Evolutionary conservation across 37 sponge, comb jelly and placozoan species (phyloP).

Genomic region (Diacarnus erythraeanus): DNA sequence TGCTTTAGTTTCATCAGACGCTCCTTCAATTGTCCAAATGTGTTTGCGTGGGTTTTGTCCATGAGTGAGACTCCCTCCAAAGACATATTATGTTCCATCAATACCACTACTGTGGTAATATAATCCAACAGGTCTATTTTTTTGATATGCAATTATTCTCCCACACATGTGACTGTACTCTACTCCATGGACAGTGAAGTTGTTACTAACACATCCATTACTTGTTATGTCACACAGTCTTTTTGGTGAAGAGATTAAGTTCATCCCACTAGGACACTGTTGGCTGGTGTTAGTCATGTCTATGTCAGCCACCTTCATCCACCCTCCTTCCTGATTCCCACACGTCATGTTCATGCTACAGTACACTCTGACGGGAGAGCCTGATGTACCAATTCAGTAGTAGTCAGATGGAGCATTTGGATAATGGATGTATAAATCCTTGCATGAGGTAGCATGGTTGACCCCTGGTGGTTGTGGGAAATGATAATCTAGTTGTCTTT

Average conservation of each 20-base stretch:
- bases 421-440: too few species aligned
- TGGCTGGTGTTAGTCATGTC: slow-evolving; percentile 13
- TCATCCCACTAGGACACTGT: slow-evolving; percentile 7
- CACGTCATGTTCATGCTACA: background rate
- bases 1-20: background rate
- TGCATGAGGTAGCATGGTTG: background rate
- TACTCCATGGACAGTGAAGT: slow-evolving; percentile 6
- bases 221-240: background rate
- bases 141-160: slow-evolving; percentile 8
- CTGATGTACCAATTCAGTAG: background rate
- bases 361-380: background rate
- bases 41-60: background rate
- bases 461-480: background rate
- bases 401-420: too few species aligned
- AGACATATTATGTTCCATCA: background rate
- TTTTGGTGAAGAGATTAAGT: background rate
- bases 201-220: background rate
- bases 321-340: slow-evolving; percentile 1
- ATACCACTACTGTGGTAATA: background rate
- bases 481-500: background rate
- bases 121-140: background rate
- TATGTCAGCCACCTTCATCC: slow-evolving; percentile 17
- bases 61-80: slow-evolving; percentile 7
- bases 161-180: slow-evolving; percentile 9
- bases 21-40: slow-evolving; percentile 19